Base-by-base conservation (phyloP, 2,113 vertebrate genomes). In the Vicugna pacos region DNA sequence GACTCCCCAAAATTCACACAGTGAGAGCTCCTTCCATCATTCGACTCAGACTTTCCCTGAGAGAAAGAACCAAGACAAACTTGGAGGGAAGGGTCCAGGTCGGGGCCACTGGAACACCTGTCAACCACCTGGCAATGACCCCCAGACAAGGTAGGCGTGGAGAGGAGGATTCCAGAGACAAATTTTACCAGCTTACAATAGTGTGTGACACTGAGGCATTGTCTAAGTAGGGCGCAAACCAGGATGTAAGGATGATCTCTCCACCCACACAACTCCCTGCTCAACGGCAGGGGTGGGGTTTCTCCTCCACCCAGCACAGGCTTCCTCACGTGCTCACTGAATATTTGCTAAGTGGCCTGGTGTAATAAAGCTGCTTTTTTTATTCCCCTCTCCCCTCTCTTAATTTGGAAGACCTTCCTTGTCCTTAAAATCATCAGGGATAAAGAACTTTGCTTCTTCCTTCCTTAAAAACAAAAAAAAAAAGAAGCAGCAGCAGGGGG, bases 331-430 rank as follows among this genome's bases (percentile, higher is more conserved):
- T 56, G 62, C 52, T 95, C 54, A 26, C 3, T 17, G n/a, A 64
- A 79, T 38, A 70, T 70, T 58, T 83, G 64, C 46, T 26, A 62
- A 95, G 54, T 35, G 38, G 89, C 48, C 56, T 79, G 22, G n/a
- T 42, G 24, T 80, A 58, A 69, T 35, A 64, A 86, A 24, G 8
- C 17, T 75, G 65, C 77, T 89, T 62, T 83, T 9, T 80, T n/a
- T 70, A 24, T 70, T 48, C 17, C 30, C 24, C 2, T 2, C 26
- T 26, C 20, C 12, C 50, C 13, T 26, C 4, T 17, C 24, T 30
- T 81, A 75, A 58, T 72, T 91, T 92, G 30, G 67, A 94, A 93
- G 90, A 93, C n/a, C 82, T 87, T 58, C 32, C 24, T 48, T 58
- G 42, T 82, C 75, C 82, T 94, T 86, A 62, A 89, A 82, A 77